phyloP scores from a whole-genome alignment of 1,140 invertebrate genomes.

The Steinernema khuongi region DNA sequence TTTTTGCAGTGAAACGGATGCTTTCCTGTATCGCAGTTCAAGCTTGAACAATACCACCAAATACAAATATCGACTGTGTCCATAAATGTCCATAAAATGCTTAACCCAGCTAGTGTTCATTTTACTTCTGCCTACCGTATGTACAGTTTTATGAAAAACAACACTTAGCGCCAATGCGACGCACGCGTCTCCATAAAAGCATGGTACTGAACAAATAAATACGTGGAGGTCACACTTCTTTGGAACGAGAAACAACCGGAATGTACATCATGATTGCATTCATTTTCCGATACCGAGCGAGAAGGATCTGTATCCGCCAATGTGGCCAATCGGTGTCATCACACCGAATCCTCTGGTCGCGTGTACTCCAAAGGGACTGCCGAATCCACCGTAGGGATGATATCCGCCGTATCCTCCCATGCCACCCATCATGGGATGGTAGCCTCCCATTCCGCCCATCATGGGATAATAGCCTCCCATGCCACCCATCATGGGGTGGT shows the following conservation, averaged over 20 bases:
- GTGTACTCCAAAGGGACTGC: not conserved
- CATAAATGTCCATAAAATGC: no score
- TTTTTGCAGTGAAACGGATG: no score
- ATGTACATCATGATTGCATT: not conserved
- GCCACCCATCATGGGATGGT: not conserved
- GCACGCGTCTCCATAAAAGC: not conserved
- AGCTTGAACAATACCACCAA: no score
- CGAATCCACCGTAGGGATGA: not conserved
- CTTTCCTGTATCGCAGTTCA: no score
- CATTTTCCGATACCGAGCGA: constrained; percentile 1
- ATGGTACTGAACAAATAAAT: not conserved
- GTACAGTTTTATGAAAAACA: not conserved
- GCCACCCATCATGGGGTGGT: not conserved
- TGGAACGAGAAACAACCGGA: not conserved
- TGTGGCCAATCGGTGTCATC: not conserved
- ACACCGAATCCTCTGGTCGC: not conserved
- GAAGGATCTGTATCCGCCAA: not conserved
- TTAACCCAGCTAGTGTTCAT: no score
- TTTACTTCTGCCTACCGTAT: no score
- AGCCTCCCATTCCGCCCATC: not conserved
- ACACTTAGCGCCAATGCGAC: not conserved
- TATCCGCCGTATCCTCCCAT: not conserved
- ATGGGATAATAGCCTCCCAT: not conserved
- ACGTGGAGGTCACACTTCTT: constrained; percentile 1
- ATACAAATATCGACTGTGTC: no score